Evolutionary conservation across 2,888 invertebrate species (phyloP).

Genomic region (Linyphia triangularis): DNA sequence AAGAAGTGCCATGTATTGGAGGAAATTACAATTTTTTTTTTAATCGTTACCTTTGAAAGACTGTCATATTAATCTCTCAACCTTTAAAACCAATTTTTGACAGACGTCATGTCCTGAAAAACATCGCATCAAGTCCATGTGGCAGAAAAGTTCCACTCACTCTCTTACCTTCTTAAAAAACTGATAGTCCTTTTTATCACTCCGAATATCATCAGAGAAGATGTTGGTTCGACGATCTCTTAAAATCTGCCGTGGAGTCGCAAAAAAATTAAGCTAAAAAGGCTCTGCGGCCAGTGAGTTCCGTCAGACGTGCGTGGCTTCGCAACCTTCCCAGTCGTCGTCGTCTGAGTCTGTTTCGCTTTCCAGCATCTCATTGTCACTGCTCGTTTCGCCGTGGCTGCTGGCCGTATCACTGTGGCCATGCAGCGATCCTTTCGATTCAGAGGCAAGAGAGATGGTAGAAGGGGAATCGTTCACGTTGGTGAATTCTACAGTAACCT

Average conservation of each 20-base stretch:
- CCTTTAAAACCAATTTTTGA: too few relatives aligned
- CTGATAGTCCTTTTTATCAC: background rate
- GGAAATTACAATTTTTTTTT: too few relatives aligned
- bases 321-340: slow-evolving; percentile 73
- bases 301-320: slow-evolving; percentile 72
- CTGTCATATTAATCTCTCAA: too few relatives aligned
- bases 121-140: slow-evolving; percentile 4
- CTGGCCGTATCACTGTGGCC: slow-evolving; percentile 73
- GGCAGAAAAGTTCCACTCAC: too few relatives aligned
- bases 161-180: too few relatives aligned
- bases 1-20: too few relatives aligned
- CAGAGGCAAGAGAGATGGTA: slow-evolving; percentile 43
- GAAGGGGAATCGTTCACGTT: slow-evolving; percentile 67
- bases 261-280: slow-evolving; percentile 54
- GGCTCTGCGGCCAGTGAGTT: background rate
- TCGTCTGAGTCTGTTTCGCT: slow-evolving; percentile 69
- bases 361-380: slow-evolving; percentile 75
- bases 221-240: background rate
- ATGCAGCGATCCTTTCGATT: slow-evolving; percentile 18
- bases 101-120: background rate
- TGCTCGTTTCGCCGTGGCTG: slow-evolving; percentile 70
- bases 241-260: slow-evolving; percentile 20
- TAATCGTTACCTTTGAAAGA: too few relatives aligned
- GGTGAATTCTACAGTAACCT: slow-evolving; percentile 71
- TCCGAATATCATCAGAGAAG: slow-evolving; percentile 23